A percentile compares a stretch with the other conserved stretches of the same genome.
These are phyloP conservation scores for Batillaria attramentaria DNA, from an alignment of 1,140 invertebrate genomes.

Conservation along the genomic window DNA sequence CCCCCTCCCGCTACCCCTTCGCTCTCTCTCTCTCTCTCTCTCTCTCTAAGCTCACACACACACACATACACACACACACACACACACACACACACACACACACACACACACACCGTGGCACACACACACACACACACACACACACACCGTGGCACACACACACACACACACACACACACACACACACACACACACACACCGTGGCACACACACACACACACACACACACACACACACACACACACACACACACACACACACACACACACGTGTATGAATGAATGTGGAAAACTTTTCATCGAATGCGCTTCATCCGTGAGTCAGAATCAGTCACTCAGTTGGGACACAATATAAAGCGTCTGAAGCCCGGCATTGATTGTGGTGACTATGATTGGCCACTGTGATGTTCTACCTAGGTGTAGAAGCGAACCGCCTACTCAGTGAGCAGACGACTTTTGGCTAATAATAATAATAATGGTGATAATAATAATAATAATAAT, in stretches of 20 bases:
- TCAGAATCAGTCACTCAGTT: neutral
- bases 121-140: neutral
- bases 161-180: neutral
- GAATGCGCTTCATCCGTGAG: too few relatives aligned
- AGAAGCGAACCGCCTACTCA: too few relatives aligned
- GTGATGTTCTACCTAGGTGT: neutral
- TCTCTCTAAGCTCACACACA: neutral
- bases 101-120: neutral
- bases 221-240: slow-evolving; percentile 7
- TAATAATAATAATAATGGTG: too few relatives aligned
- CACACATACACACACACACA: neutral
- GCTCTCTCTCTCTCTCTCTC: too few relatives aligned
- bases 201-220: neutral
- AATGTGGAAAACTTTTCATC: too few relatives aligned
- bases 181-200: neutral
- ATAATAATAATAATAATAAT: too few relatives aligned
- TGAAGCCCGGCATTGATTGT: neutral
- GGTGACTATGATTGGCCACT: neutral
- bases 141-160: neutral
- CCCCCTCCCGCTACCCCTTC: too few relatives aligned
- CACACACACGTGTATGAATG: neutral
- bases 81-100: neutral
- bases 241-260: neutral
- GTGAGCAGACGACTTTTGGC: too few relatives aligned
- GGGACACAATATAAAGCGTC: neutral